A percentile compares a stretch with the other conserved stretches of the same genome.
Conservation (phyloP, 1,140 invertebrate genomes). For the Drosophila triauraria region DNA sequence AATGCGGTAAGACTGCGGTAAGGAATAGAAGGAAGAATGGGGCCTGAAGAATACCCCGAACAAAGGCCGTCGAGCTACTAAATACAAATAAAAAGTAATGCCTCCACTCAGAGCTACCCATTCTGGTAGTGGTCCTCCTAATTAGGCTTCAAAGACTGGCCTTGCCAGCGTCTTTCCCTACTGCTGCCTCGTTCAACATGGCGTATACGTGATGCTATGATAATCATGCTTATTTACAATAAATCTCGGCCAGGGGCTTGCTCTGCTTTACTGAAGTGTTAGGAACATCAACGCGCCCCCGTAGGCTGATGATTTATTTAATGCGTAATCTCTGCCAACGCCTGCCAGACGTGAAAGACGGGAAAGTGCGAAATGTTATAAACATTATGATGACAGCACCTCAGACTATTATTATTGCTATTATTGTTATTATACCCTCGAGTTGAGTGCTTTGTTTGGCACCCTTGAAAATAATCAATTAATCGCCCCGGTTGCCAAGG, state of each 20-base stretch:
- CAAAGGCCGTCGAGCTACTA: not conserved
- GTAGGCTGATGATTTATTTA: slow-evolving; percentile 76
- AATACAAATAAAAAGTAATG: slow-evolving; percentile 12
- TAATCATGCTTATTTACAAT: slow-evolving; percentile 83
- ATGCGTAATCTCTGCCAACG: slow-evolving; percentile 79
- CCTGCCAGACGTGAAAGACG: slow-evolving; percentile 40
- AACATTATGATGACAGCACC: slow-evolving; percentile 77
- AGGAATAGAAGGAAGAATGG: not conserved
- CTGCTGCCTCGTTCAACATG: slow-evolving; percentile 36
- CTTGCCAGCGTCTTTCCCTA: slow-evolving; percentile 14
- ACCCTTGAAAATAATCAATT: slow-evolving; percentile 72
- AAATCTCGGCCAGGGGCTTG: slow-evolving; percentile 64
- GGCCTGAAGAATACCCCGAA: not conserved
- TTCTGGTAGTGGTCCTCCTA: slow-evolving; percentile 16
- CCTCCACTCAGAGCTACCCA: not conserved
- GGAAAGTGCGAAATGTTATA: slow-evolving; percentile 60
- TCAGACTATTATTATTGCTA: slow-evolving; percentile 67
- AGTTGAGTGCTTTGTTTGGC: slow-evolving; percentile 67
- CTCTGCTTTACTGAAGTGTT: slow-evolving; percentile 65
- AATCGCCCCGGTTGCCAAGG: slow-evolving; percentile 62
- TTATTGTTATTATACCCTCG: slow-evolving; percentile 42
- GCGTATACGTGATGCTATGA: slow-evolving; percentile 80
- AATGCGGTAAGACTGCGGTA: slow-evolving; percentile 1
- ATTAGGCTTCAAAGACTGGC: slow-evolving; percentile 35
- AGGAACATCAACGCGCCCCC: slow-evolving; percentile 58